Evolutionary conservation across 2,797 vertebrate species (phyloP), one percentile per base, ranked within the genome.

Genomic region (Melanogrammus aeglefinus): DNA sequence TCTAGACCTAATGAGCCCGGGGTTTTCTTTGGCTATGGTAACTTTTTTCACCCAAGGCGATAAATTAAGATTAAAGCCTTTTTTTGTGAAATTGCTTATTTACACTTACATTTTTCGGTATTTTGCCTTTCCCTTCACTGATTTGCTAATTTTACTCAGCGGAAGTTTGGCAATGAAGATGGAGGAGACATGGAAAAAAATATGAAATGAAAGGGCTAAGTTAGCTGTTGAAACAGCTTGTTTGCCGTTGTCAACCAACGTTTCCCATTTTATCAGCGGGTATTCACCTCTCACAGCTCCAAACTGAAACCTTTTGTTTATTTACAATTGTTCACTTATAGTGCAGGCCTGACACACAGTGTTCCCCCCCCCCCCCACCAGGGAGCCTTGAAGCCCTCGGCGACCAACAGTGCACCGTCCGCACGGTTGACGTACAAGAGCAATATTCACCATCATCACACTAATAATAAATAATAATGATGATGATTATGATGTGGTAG

Each of bases 11-110:
- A 69, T 69, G 63, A 69, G 63, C 63, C 63, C 7, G 10, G n/a
- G 63, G 63, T 69, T 69, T 69, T 69, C 63, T n/a, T 69, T 69
- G 63, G 63, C 63, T 13, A 69, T 12, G 24, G 63, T 69, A 69
- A 24, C 63, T 27, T 27, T 27, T 69, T 39, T 63, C 57, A 63
- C 57, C 57, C n/a, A 21, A 12, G 63, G 63, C 63, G 63, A 27
- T 24, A 69, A 69, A 27, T 69, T 69, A 69, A 69, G 24, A 69
- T 69, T 27, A 69, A 69, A 69, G 63, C 24, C 24, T 69, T 69
- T 27, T 69, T 69, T 27, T 27, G 7, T 12, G n/a, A 27, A 69
- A 69, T 69, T 63, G 57, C 57, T 24, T 69, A 27, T 69, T 69
- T 69, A 69, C 63, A 69, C 13, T 69, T 12, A 69, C 0, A 69